These are phyloP conservation scores for Coreius guichenoti DNA, from an alignment of 2,797 vertebrate species.

Conservation along the genomic window DNA sequence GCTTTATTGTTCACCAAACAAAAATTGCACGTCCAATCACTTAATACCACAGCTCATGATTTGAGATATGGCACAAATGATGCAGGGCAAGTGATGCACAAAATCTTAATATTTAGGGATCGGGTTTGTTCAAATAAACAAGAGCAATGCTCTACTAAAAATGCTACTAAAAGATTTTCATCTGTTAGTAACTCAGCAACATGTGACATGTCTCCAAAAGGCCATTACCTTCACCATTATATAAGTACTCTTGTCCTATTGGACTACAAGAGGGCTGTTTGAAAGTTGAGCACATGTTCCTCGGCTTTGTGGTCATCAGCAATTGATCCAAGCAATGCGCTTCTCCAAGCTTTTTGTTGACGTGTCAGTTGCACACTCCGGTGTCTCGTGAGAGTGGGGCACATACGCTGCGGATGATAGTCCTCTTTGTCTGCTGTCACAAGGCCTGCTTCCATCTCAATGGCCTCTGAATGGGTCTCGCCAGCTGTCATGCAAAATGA, in stretches of 20 bases:
- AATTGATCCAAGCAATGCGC: constrained; percentile 77
- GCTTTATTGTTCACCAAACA: neutral
- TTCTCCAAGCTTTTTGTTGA: constrained; percentile 81
- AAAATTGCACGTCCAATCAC: neutral
- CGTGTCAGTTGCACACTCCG: constrained; percentile 88
- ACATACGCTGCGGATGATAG: constrained; percentile 84
- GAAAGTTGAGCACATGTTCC: constrained; percentile 80
- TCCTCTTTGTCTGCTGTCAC: constrained; percentile 86
- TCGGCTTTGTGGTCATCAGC: constrained; percentile 82
- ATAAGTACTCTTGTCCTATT: constrained; percentile 33
- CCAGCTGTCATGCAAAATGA: constrained; percentile 89
- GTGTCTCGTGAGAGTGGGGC: constrained; percentile 76
- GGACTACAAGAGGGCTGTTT: constrained; percentile 34
- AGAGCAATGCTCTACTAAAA: neutral
- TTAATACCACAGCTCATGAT: neutral
- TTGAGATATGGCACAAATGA: neutral
- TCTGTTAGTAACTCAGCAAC: constrained; percentile 31
- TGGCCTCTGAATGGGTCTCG: constrained; percentile 78
- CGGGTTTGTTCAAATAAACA: neutral
- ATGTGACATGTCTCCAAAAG: constrained; percentile 31
- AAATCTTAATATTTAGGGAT: neutral
- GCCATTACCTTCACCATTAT: constrained; percentile 9
- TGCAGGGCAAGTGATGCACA: neutral
- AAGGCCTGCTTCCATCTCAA: constrained; percentile 81
- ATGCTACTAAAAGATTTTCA: neutral